These are phyloP conservation scores for Remorina albescens DNA, from an alignment of 2,797 vertebrate genomes.

Conservation along the genomic window DNA sequence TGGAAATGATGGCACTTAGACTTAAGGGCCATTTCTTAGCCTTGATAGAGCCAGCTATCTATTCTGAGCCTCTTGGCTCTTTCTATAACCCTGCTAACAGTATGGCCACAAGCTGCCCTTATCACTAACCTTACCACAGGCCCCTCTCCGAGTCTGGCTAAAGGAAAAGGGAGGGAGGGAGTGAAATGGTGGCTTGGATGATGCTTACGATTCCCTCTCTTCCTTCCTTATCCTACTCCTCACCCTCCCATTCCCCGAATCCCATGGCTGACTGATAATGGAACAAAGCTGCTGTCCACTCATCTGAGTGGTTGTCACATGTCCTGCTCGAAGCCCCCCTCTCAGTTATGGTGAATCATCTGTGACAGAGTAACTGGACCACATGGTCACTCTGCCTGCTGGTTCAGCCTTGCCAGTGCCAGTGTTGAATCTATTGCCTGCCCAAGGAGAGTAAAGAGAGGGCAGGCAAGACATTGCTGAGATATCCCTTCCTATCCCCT, in stretches of 20 bases:
- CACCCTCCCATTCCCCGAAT: constrained; percentile 51
- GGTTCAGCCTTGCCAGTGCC: constrained; percentile 65
- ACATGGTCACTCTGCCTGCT: constrained; percentile 79
- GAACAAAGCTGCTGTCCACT: constrained; percentile 78
- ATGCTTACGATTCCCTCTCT: constrained; percentile 67
- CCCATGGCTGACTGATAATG: constrained; percentile 74
- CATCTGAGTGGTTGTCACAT: constrained; percentile 77
- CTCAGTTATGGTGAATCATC: constrained; percentile 80
- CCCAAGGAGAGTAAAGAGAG: constrained; percentile 68
- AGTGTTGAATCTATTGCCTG: constrained; percentile 66
- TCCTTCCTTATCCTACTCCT: constrained; percentile 43
- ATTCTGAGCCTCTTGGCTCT: constrained; percentile 65
- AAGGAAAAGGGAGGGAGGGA: constrained; percentile 46
- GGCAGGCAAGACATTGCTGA: constrained; percentile 63
- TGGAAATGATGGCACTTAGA: constrained; percentile 72
- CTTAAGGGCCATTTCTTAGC: constrained; percentile 71
- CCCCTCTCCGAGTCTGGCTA: constrained; percentile 54
- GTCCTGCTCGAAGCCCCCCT: constrained; percentile 64
- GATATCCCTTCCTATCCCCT: constrained; percentile 57
- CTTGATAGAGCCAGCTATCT: constrained; percentile 72
- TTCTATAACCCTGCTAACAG: constrained; percentile 61
- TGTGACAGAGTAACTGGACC: constrained; percentile 80
- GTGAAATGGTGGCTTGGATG: constrained; percentile 48
- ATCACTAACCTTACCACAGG: constrained; percentile 61
- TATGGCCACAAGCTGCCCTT: constrained; percentile 67